Evolutionary conservation across 2,888 invertebrate species (phyloP).

Genomic region (Thereva nobilitata): DNA sequence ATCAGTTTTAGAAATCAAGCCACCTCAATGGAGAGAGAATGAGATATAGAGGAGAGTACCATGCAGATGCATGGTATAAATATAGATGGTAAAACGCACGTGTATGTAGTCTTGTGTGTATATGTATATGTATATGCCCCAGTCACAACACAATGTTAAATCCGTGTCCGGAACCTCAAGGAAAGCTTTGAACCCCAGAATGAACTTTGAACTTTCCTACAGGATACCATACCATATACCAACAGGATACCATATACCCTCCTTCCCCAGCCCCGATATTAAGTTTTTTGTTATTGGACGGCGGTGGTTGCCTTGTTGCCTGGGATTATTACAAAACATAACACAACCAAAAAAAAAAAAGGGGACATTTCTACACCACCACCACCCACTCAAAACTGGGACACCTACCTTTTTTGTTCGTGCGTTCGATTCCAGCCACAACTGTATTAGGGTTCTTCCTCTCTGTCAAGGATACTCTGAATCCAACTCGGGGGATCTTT

Average conservation of each 20-base stretch:
- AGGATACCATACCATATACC: background rate
- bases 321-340: too few relatives aligned
- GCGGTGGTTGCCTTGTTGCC: too few relatives aligned
- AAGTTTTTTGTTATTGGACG: too few relatives aligned
- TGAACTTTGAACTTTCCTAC: conserved; percentile 25
- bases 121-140: background rate
- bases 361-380: background rate
- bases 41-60: too few relatives aligned
- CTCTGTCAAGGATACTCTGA: background rate
- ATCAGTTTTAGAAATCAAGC: too few relatives aligned
- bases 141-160: conserved; percentile 17
- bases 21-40: too few relatives aligned
- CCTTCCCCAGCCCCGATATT: background rate
- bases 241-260: background rate
- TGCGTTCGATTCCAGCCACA: conserved; percentile 16
- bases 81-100: background rate
- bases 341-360: background rate
- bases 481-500: conserved; percentile 7
- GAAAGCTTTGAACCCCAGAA: conserved; percentile 28
- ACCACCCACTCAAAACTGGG: conserved; percentile 3
- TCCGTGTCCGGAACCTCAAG: conserved; percentile 25
- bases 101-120: background rate
- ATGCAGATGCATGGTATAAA: too few relatives aligned
- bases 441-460: conserved; percentile 5
- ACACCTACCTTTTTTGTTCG: conserved; percentile 21